phyloP scores from a whole-genome alignment of 1,140 invertebrate genomes.

The Cyrtorhinus lividipennis region DNA sequence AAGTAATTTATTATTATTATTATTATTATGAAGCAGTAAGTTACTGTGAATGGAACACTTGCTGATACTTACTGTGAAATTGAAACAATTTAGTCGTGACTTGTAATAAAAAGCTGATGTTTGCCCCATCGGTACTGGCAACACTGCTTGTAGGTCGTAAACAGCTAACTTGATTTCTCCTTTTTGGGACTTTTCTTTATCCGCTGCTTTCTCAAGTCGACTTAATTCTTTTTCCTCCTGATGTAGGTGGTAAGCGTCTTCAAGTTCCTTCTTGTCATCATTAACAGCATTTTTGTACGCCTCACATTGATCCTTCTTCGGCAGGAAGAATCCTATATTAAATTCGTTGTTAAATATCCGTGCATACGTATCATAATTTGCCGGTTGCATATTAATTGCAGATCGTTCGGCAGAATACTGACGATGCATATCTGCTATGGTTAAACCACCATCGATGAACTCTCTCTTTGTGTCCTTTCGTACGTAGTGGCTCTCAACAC shows the following conservation, averaged over 20 bases:
- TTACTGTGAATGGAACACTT: background rate
- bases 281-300: slow-evolving; percentile 15
- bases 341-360: slow-evolving; percentile 18
- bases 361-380: background rate
- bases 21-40: background rate
- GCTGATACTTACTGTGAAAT: slow-evolving; percentile 18
- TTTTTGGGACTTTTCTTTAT: slow-evolving; percentile 14
- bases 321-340: slow-evolving; percentile 18
- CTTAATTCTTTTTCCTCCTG: slow-evolving; percentile 15
- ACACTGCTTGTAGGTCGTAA: slow-evolving; percentile 18
- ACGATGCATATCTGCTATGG: slow-evolving; percentile 17
- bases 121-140: slow-evolving; percentile 13
- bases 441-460: slow-evolving; percentile 21
- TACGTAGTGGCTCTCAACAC: slow-evolving; percentile 19
- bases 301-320: slow-evolving; percentile 14
- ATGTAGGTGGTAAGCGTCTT: slow-evolving; percentile 5
- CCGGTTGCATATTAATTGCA: slow-evolving; percentile 4
- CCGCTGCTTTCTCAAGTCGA: slow-evolving; percentile 10
- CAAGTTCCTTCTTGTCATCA: slow-evolving; percentile 9
- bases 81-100: slow-evolving; percentile 14
- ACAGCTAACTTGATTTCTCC: slow-evolving; percentile 13
- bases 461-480: slow-evolving; percentile 17
- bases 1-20: background rate
- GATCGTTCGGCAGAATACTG: slow-evolving; percentile 19
- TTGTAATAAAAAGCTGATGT: slow-evolving; percentile 13